phyloP scores from a whole-genome alignment of 2,113 vertebrate genomes.

The Neotoma lepida region DNA sequence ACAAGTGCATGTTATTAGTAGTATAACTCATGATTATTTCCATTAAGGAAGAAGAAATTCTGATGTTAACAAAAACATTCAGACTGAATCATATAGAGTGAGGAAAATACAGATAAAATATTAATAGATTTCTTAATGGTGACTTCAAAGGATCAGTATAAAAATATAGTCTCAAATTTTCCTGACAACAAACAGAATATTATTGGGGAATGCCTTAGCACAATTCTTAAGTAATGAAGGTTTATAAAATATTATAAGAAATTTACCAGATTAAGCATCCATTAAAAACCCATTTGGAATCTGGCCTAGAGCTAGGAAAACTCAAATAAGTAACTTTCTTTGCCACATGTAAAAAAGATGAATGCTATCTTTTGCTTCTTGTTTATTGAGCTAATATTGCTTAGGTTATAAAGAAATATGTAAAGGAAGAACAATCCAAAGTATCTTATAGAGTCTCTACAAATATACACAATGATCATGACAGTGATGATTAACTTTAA shows the following conservation, averaged over 20 bases:
- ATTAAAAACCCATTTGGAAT: slow-evolving; percentile 81
- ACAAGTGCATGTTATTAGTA: slow-evolving; percentile 80
- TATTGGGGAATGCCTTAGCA: slow-evolving; percentile 45
- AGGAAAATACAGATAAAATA: slow-evolving; percentile 75
- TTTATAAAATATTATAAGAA: slow-evolving; percentile 76
- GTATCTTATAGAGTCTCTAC: accelerated
- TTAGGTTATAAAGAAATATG: neutral
- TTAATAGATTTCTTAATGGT: slow-evolving; percentile 72
- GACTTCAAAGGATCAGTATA: slow-evolving; percentile 52
- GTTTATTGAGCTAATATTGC: neutral
- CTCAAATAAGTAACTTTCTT: neutral
- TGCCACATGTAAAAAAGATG: neutral
- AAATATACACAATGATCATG: neutral
- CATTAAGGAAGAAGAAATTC: slow-evolving; percentile 75
- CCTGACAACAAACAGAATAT: neutral
- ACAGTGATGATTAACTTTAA: neutral
- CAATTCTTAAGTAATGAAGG: slow-evolving; percentile 72
- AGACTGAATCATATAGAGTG: slow-evolving; percentile 59
- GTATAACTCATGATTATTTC: slow-evolving; percentile 78
- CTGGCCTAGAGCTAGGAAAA: slow-evolving; percentile 73
- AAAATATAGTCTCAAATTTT: slow-evolving; percentile 40
- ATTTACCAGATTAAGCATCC: slow-evolving; percentile 29
- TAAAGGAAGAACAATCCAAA: neutral
- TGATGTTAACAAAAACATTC: slow-evolving; percentile 76
- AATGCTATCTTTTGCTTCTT: neutral